These are phyloP conservation scores for Muschampia plurimacula DNA, from an alignment of 2,888 invertebrate genomes.

Conservation along the genomic window DNA sequence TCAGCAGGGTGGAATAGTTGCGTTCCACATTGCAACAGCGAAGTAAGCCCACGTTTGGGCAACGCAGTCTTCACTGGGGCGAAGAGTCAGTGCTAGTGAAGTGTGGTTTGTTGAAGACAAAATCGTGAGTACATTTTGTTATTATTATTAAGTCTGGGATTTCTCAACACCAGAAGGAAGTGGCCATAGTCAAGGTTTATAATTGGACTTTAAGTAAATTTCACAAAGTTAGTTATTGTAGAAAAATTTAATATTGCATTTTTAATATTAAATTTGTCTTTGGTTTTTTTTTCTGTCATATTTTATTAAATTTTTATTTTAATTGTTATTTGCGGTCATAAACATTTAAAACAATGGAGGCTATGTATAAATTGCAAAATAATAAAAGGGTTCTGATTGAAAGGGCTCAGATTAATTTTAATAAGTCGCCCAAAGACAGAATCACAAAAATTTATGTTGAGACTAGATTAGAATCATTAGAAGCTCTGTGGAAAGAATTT, in stretches of 20 bases:
- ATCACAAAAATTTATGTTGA: not conserved
- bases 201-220: too few species aligned
- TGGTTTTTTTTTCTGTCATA: not conserved
- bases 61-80: not conserved
- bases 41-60: not conserved
- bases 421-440: not conserved
- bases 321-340: not conserved
- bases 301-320: not conserved
- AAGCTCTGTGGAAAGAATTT: not conserved
- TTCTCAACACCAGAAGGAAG: not conserved
- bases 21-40: not conserved
- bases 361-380: not conserved
- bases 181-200: not conserved
- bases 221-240: too few species aligned
- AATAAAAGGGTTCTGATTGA: not conserved
- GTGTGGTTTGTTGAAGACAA: not conserved
- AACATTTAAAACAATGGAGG: not conserved
- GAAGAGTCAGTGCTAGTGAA: not conserved
- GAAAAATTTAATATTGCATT: too few species aligned
- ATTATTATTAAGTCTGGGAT: not conserved
- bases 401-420: not conserved
- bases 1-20: not conserved
- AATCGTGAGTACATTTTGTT: not conserved
- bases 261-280: too few species aligned
- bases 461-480: not conserved